These are phyloP conservation scores for Antrozous pallidus DNA, from an alignment of 2,797 vertebrate species.

Conservation along the genomic window DNA sequence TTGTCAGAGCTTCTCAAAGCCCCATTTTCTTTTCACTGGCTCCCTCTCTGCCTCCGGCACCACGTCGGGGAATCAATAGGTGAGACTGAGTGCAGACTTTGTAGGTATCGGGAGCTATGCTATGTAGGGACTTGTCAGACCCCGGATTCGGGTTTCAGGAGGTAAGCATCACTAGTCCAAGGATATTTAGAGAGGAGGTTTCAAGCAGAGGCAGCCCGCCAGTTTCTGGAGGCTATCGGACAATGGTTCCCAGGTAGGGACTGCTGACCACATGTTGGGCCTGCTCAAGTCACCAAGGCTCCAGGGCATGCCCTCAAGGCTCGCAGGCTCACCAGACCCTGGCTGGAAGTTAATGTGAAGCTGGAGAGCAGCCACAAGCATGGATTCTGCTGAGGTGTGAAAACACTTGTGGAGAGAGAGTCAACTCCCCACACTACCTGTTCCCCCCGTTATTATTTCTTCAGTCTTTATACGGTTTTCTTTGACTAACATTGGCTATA, in stretches of 20 bases:
- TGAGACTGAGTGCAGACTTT: slow-evolving; percentile 48
- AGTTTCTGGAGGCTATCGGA: not conserved
- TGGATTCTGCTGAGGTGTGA: not conserved
- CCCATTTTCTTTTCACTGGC: slow-evolving; percentile 73
- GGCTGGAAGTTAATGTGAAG: slow-evolving; percentile 25
- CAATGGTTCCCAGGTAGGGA: not conserved
- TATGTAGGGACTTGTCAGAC: slow-evolving; percentile 61
- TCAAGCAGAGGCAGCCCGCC: slow-evolving; percentile 31
- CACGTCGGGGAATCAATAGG: slow-evolving; percentile 67
- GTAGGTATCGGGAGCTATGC: not conserved
- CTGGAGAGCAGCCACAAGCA: not conserved
- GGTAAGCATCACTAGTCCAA: slow-evolving; percentile 12
- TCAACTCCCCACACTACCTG: accelerated
- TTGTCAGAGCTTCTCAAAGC: slow-evolving; percentile 64
- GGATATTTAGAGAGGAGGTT: slow-evolving; percentile 31
- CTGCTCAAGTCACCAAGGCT: not conserved
- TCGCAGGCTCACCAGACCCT: not conserved
- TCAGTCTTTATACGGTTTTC: not conserved
- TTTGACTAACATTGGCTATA: not conserved
- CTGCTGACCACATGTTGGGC: not conserved
- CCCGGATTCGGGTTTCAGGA: slow-evolving; percentile 57
- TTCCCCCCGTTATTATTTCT: not conserved
- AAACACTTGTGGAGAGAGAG: not conserved
- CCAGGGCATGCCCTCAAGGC: not conserved
- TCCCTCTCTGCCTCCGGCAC: slow-evolving; percentile 64